A percentile compares a stretch with the other conserved stretches of the same genome.
Conservation (phyloP, 2,888 invertebrate species). For the Stenodema calcarata region DNA sequence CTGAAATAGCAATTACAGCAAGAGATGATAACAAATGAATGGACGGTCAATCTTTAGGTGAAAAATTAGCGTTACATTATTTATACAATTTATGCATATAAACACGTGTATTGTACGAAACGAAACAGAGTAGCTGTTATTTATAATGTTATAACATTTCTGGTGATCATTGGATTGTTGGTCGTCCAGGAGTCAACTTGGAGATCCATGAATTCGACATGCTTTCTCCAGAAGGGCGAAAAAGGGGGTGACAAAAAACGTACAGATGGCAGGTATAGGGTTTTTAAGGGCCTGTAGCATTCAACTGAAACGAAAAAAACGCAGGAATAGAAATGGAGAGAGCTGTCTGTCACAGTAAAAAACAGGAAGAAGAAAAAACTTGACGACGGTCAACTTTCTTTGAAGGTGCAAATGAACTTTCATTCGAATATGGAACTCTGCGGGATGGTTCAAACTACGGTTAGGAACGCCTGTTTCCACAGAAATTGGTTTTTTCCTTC, state of each 20-base stretch:
- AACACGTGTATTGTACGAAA: no score
- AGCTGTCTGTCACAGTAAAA: neutral
- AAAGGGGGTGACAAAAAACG: neutral
- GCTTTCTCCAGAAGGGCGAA: neutral
- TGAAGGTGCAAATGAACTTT: neutral
- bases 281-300: neutral
- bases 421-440: neutral
- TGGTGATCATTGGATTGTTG: no score
- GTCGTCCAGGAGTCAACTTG: no score
- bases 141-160: no score
- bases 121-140: no score
- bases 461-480: neutral
- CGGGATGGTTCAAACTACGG: neutral
- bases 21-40: no score
- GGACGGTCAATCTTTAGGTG: no score
- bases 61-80: no score
- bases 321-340: neutral
- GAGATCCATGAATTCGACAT: neutral
- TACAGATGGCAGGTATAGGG: neutral
- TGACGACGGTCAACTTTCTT: conserved; percentile 2
- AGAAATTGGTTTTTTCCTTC: no score
- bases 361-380: neutral
- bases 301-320: neutral
- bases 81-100: no score
- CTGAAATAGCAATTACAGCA: no score